Evolutionary conservation across 2,888 invertebrate genomes (phyloP).

Genomic region (Macrophya alboannulata): DNA sequence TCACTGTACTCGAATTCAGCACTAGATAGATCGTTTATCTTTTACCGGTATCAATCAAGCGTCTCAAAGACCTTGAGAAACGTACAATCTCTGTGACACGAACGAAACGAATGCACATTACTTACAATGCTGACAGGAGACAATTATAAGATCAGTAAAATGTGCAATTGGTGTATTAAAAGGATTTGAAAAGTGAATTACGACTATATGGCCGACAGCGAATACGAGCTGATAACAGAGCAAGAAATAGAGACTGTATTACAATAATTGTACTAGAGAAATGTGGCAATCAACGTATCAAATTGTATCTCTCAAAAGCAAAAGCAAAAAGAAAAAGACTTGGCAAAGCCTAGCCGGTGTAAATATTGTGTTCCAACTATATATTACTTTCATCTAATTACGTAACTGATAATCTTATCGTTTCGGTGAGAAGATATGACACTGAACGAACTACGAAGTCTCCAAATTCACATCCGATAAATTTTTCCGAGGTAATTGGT

Average conservation of each 20-base stretch:
- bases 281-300: background rate
- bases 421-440: too few species aligned
- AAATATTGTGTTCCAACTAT: background rate
- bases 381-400: background rate
- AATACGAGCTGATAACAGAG: conserved; percentile 2
- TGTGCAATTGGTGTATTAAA: background rate
- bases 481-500: background rate
- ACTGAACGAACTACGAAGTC: too few species aligned
- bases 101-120: background rate
- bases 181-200: conserved; percentile 1
- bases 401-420: background rate
- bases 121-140: background rate
- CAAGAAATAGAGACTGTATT: background rate
- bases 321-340: background rate
- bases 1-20: background rate
- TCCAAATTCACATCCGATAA: too few species aligned
- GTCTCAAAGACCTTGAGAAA: background rate
- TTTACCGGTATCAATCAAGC: background rate
- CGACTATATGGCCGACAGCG: background rate
- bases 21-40: background rate
- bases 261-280: too few species aligned
- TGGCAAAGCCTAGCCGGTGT: background rate
- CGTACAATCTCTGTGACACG: background rate
- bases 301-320: background rate
- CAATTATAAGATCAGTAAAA: background rate